A percentile compares a stretch with the other conserved stretches of the same genome.
These are phyloP conservation scores for Trissolcus basalis DNA, from an alignment of 1,140 invertebrate genomes.

Conservation along the genomic window DNA sequence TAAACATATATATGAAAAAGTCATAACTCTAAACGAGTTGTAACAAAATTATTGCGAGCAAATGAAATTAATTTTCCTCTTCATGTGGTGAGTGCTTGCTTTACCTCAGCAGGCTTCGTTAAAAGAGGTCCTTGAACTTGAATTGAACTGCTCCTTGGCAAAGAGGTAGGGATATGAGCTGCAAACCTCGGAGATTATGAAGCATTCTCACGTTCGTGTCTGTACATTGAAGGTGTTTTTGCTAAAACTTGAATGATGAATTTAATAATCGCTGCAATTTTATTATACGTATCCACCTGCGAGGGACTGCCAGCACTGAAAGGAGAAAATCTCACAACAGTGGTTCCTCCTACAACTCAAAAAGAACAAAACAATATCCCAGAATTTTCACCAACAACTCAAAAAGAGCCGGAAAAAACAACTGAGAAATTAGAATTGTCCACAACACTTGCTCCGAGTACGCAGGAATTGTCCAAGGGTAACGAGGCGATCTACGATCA, in stretches of 20 bases:
- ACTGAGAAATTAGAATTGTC: background rate
- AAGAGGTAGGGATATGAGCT: background rate
- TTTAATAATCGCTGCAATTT: background rate
- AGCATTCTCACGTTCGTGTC: background rate
- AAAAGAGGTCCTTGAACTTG: constrained; percentile 2
- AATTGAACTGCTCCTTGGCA: background rate
- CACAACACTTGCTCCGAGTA: background rate
- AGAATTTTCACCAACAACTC: background rate
- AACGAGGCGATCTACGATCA: constrained; percentile 78
- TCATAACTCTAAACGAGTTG: too few species aligned
- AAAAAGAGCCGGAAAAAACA: background rate
- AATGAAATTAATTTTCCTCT: too few species aligned
- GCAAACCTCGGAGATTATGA: background rate
- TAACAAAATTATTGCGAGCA: too few species aligned
- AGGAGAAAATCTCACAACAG: background rate
- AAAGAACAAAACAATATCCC: background rate
- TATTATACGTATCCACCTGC: too few species aligned
- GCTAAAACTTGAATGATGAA: background rate
- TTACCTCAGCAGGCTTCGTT: too few species aligned
- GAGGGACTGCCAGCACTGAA: background rate
- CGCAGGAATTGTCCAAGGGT: constrained; percentile 9
- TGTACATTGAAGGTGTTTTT: background rate
- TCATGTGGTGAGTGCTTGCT: too few species aligned
- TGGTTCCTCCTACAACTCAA: background rate
- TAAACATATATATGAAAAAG: too few species aligned